These are phyloP conservation scores for Drosophila acutilabella DNA, from an alignment of 2,888 invertebrate species.

Conservation along the genomic window DNA sequence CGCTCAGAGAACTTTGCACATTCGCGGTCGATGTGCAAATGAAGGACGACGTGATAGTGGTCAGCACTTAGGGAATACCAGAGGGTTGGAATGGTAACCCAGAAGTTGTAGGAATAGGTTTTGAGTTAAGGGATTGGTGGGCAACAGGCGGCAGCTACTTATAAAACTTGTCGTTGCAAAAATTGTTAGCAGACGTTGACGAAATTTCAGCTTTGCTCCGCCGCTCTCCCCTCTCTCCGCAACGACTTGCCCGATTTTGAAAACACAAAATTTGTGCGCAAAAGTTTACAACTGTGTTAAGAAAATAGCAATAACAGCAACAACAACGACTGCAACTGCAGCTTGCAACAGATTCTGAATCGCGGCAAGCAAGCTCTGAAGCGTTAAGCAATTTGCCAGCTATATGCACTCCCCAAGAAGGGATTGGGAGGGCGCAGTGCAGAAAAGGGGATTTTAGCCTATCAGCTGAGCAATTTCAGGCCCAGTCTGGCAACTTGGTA, in stretches of 20 bases:
- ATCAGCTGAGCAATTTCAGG: conserved; percentile 30
- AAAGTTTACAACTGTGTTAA: conserved; percentile 80
- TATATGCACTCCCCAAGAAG: conserved; percentile 44
- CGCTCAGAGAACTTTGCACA: conserved; percentile 53
- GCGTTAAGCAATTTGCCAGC: conserved; percentile 81
- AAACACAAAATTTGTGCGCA: conserved; percentile 67
- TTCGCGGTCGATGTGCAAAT: conserved; percentile 80
- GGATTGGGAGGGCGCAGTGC: neutral
- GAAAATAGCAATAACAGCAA: conserved; percentile 64
- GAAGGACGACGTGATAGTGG: conserved; percentile 71
- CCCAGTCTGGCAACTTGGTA: conserved; percentile 37
- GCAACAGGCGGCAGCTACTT: conserved; percentile 59
- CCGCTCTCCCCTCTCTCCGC: neutral
- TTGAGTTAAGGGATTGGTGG: conserved; percentile 1
- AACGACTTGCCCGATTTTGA: conserved; percentile 49
- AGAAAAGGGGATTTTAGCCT: neutral
- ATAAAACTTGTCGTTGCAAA: conserved; percentile 74
- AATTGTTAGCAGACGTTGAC: conserved; percentile 42
- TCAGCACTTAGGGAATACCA: conserved; percentile 33
- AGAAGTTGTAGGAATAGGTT: neutral
- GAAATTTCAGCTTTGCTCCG: neutral
- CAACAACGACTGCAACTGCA: conserved; percentile 1
- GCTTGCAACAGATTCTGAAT: neutral
- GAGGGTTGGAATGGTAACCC: conserved; percentile 4
- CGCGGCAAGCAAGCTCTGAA: conserved; percentile 58